Base-by-base conservation (phyloP, 2,797 vertebrate genomes). In the Pteropus rufus region DNA sequence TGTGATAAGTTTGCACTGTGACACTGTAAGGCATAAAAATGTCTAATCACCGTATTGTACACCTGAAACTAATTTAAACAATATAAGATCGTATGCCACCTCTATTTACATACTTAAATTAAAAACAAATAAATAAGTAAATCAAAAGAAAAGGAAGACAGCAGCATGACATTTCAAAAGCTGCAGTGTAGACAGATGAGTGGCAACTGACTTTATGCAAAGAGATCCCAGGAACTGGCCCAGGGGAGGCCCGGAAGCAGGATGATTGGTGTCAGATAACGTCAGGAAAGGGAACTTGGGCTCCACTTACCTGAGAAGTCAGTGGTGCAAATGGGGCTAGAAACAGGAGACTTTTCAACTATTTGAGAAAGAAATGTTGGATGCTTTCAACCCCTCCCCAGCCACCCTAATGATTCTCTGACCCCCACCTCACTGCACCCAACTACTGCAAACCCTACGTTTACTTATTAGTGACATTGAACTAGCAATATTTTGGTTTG, bases 261-360 rank as follows among this genome's bases (percentile, higher is more conserved):
- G 7, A 1, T 41, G 41, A 49, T 29, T 1, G 12, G 10, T 2
- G 7, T 2, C 31, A 34, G 64, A 9, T 1, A 46, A 26, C 31
- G 62, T 4, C 15, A 69, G 31, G 19, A 79, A 7, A n/a, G 14
- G 4, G 31, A 31, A 9, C 14, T 36, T 0, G 26, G 6, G 5
- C 1, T 41, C 36, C 29, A 5, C 0, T 24, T 15, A 81, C 39
- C 21, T 79, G 39, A 41, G 39, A 75, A 58, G 18, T 5, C 31
- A 2, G 34, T 56, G 49, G 34, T 7, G 2, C 2, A 36, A 2
- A 34, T 39, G 29, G 19, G 14, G 8, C 21, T 67, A 49, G 26
- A 81, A 31, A 10, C 34, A 73, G 72, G 34, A 34, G 34, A 62
- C 26, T 62, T 60, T 69, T 41, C 7, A 54, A 44, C 39, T 72